These are phyloP conservation scores for Bucco capensis DNA, from an alignment of 2,113 vertebrate species.

Conservation along the genomic window DNA sequence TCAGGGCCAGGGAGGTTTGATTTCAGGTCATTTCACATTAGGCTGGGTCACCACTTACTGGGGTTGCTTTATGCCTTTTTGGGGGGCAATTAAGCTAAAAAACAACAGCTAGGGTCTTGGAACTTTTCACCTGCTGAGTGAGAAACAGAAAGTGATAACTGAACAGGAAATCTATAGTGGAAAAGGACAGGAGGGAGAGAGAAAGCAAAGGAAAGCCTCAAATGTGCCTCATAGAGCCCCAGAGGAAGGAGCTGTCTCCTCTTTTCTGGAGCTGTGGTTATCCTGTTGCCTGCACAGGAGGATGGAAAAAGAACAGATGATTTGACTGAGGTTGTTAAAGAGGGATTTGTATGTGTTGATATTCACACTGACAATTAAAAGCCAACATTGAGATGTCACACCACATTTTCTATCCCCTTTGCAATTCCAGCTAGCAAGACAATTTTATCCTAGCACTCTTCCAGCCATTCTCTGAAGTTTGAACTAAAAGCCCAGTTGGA, in stretches of 20 bases:
- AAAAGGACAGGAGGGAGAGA: not conserved
- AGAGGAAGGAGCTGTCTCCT: not conserved
- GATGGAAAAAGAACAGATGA: not conserved
- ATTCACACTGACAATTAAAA: slow-evolving; percentile 26
- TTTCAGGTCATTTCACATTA: not conserved
- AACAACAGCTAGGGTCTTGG: not conserved
- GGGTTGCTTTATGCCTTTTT: not conserved
- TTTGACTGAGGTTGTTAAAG: slow-evolving; percentile 3
- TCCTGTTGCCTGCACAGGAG: not conserved
- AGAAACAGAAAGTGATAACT: not conserved
- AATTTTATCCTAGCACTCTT: not conserved
- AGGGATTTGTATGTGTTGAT: slow-evolving; percentile 34
- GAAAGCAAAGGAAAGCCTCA: not conserved
- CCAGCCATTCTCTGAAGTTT: not conserved
- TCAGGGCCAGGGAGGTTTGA: not conserved
- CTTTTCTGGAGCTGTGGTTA: not conserved
- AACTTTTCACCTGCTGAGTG: not conserved
- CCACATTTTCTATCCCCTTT: not conserved
- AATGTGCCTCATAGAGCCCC: not conserved
- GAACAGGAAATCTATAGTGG: not conserved
- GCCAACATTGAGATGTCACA: not conserved
- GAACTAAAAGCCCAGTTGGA: not conserved
- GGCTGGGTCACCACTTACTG: not conserved
- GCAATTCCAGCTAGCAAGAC: not conserved
- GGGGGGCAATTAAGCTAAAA: not conserved